A percentile compares a stretch with the other conserved stretches of the same genome.
Conservation (phyloP, 2,797 vertebrate genomes). For the Gymnodraco acuticeps region DNA sequence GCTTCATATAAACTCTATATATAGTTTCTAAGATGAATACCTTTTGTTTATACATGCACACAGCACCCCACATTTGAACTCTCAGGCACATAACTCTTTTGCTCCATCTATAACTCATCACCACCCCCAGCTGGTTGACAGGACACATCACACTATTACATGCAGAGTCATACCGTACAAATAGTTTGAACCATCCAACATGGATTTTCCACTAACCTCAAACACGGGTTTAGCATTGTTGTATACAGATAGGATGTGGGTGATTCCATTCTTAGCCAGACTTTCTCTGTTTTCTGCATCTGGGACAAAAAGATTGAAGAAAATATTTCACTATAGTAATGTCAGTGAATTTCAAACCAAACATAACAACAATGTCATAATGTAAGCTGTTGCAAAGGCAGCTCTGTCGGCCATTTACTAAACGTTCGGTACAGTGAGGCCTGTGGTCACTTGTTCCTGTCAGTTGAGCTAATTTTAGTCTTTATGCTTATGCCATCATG, state of each 20-base stretch:
- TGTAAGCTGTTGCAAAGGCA: constrained; percentile 4
- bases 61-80: background rate
- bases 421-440: constrained; percentile 17
- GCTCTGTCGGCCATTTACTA: constrained; percentile 12
- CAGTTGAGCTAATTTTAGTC: constrained; percentile 72
- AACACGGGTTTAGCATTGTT: constrained; percentile 87
- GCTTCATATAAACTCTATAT: background rate
- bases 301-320: constrained; percentile 58
- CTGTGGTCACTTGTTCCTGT: constrained; percentile 46
- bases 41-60: background rate
- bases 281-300: constrained; percentile 89
- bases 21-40: constrained; percentile 4
- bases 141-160: constrained; percentile 44
- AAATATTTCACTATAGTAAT: background rate
- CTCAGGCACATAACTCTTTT: background rate
- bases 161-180: background rate
- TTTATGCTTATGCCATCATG: constrained; percentile 37
- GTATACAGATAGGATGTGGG: constrained; percentile 91
- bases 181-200: background rate
- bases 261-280: constrained; percentile 87
- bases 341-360: constrained; percentile 2
- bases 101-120: constrained; percentile 54
- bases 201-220: constrained; percentile 80
- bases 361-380: background rate
- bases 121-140: constrained; percentile 75